Conservation (phyloP, 1,140 invertebrate species). For the Procambarus clarkii region DNA sequence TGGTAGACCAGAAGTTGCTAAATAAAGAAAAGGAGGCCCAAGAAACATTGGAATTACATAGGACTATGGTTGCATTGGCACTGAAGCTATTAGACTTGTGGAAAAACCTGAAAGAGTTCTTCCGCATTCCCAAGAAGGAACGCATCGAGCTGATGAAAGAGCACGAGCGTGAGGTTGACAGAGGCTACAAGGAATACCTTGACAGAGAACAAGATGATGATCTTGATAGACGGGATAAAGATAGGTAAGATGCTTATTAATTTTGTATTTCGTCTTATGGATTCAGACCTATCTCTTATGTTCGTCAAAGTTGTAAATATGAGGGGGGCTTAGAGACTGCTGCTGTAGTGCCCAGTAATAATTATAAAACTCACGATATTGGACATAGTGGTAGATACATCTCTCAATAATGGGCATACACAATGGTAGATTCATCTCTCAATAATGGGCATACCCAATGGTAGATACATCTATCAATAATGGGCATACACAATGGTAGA, state of each 20-base stretch:
- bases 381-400: too few species aligned
- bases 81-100: constrained; percentile 84
- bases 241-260: constrained; percentile 25
- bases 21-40: constrained; percentile 44
- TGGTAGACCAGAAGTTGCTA: constrained; percentile 16
- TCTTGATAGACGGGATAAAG: constrained; percentile 10
- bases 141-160: constrained; percentile 94
- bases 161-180: constrained; percentile 89
- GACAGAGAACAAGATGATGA: constrained; percentile 74
- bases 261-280: background rate
- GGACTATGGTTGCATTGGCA: constrained; percentile 75
- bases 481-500: too few species aligned
- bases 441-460: too few species aligned
- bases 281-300: too few species aligned
- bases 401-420: too few species aligned
- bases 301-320: too few species aligned
- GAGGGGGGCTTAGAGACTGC: too few species aligned
- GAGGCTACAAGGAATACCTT: constrained; percentile 78
- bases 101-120: constrained; percentile 90
- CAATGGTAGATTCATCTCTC: too few species aligned
- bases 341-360: too few species aligned
- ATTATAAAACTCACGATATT: too few species aligned
- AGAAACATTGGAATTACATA: constrained; percentile 35
- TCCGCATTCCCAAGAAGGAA: constrained; percentile 96
- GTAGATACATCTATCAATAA: too few species aligned